These are phyloP conservation scores for Drosophila kepulauana DNA, from an alignment of 1,140 invertebrate species.

Conservation along the genomic window DNA sequence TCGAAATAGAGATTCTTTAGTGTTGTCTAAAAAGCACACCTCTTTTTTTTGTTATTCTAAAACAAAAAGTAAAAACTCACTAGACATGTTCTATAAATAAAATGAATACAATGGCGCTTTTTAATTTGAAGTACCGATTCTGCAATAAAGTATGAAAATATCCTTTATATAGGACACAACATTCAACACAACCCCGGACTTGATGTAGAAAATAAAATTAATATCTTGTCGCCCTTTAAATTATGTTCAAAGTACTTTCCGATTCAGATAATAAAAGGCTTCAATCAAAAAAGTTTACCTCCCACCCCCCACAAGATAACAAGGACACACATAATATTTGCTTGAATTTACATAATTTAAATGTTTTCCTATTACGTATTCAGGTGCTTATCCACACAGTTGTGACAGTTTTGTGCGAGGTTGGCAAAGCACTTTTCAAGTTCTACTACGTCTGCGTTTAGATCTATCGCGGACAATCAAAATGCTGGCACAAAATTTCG, in stretches of 20 bases:
- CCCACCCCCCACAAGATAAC: neutral
- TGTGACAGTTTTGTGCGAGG: neutral
- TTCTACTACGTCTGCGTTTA: neutral
- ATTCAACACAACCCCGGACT: too few relatives aligned
- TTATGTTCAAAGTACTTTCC: neutral
- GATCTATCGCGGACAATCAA: conserved; percentile 10
- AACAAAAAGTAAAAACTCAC: too few relatives aligned
- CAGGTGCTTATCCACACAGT: conserved; percentile 1
- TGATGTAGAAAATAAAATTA: too few relatives aligned
- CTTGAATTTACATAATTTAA: neutral
- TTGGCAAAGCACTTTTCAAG: neutral
- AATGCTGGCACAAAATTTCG: conserved; percentile 32
- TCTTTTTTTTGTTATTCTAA: too few relatives aligned
- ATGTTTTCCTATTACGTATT: neutral
- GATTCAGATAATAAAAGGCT: neutral
- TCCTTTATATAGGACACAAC: too few relatives aligned
- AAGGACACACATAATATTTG: neutral
- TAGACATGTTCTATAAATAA: too few relatives aligned
- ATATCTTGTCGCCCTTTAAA: too few relatives aligned
- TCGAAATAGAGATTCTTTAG: too few relatives aligned
- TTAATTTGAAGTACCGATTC: too few relatives aligned
- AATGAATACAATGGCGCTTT: too few relatives aligned
- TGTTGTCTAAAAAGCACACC: too few relatives aligned
- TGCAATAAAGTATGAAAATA: too few relatives aligned
- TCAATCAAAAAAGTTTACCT: neutral